Base-by-base conservation (phyloP, 2,888 invertebrate genomes). In the Parelbella ahira region DNA sequence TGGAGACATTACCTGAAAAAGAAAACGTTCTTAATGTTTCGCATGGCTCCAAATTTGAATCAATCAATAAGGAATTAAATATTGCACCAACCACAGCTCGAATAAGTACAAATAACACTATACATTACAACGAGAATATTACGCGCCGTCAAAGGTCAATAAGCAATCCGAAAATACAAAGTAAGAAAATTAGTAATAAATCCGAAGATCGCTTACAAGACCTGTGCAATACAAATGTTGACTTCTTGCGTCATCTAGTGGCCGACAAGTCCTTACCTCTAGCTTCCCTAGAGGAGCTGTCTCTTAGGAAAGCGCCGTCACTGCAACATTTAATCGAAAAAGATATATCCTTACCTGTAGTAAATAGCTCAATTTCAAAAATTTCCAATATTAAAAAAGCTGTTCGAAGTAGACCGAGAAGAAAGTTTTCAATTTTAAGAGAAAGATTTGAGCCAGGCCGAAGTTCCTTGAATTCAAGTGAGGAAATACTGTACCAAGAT, bases 381-480 rank as follows among this genome's bases (percentile, higher is more conserved):
- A 51, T 68, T 39, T 67, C 75, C 3, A 80, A 79, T 45, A 63
- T 67, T n/a, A 86, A 81, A 56, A 88, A 86, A 56, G 70, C 58
- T 27, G 55, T 60, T 5, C 69, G 75, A 45, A 81, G 69, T 50
- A 81, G 81, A 58, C 89, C 90, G 0, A 76, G 89, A 43, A 70
- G 90, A 50, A 90, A 90, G 60, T 90, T 90, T 67, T 90, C 90
- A 2, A 77, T 90, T 42, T 60, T 90, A 8, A 77, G 90, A 53
- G 90, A 90, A 55, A 83, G 81, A 47, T 90, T 90, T 64, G 90
- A 90, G 63, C 88, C 89, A 5, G 23, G 42, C 10, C 83, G 81
- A 60, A 43, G 58, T 15, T 75, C 75, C 45, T 62, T 76, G 30
- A 68, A 79, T 60, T 83, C 83, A 0, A 87, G 88, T 51, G 84